Evolutionary conservation across 2,113 vertebrate species (phyloP).

Genomic region (Clarias batrachus): DNA sequence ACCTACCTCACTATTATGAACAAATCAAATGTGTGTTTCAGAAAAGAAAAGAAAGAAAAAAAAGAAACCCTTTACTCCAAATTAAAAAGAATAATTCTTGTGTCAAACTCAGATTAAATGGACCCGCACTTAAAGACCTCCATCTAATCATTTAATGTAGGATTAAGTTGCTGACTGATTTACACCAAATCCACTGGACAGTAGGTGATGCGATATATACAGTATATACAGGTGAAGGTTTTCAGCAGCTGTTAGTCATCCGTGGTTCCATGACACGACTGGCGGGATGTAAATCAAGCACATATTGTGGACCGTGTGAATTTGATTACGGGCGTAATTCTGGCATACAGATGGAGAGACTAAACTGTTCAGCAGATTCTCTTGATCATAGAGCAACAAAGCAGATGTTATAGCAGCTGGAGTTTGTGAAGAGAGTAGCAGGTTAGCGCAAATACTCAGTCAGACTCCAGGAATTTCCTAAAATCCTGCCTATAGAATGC

Average conservation of each 20-base stretch:
- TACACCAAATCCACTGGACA: background rate
- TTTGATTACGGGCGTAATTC: slow-evolving; percentile 9
- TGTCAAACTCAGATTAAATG: slow-evolving; percentile 8
- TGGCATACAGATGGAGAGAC: slow-evolving; percentile 6
- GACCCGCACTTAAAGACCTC: background rate
- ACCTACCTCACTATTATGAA: slow-evolving; percentile 1
- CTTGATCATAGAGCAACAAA: slow-evolving; percentile 8
- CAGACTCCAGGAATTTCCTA: background rate
- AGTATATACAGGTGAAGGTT: background rate
- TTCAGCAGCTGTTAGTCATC: background rate
- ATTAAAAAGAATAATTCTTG: background rate
- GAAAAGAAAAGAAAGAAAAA: background rate
- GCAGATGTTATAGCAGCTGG: slow-evolving; percentile 17
- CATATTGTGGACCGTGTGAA: background rate
- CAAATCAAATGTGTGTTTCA: background rate
- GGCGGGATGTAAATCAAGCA: slow-evolving; percentile 20
- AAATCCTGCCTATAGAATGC: background rate
- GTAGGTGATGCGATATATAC: background rate
- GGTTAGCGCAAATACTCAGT: background rate
- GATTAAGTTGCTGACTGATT: background rate
- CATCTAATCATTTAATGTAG: background rate
- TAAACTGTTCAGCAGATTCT: slow-evolving; percentile 19
- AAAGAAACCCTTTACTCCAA: background rate
- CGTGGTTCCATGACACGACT: background rate
- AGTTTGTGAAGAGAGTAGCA: slow-evolving; percentile 1